Conservation (phyloP, 2,888 invertebrate species). For the Andrena flavipes region DNA sequence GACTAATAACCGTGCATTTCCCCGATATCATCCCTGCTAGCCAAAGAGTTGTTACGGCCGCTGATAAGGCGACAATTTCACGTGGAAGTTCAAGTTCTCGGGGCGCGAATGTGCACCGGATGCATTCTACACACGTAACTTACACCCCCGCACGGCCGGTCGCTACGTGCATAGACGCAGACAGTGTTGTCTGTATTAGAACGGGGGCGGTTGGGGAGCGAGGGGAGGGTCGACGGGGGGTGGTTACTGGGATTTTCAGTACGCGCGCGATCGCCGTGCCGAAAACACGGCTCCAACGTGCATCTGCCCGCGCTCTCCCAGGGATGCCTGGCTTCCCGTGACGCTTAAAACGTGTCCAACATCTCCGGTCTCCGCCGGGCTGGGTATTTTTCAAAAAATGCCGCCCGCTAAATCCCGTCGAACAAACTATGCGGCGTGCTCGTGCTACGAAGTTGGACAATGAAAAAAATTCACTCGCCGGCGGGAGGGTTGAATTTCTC, state of each 20-base stretch:
- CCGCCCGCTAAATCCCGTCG: background rate
- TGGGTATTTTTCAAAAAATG: background rate
- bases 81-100: constrained; percentile 3
- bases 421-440: background rate
- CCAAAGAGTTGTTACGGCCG: background rate
- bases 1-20: constrained; percentile 1
- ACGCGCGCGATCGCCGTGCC: constrained; percentile 81
- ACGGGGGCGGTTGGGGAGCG: constrained; percentile 51
- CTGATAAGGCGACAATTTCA: constrained; percentile 39
- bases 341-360: constrained; percentile 12
- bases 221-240: constrained; percentile 70
- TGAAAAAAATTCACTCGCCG: background rate
- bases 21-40: background rate
- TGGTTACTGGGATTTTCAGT: constrained; percentile 81
- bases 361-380: background rate
- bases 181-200: constrained; percentile 51
- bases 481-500: too few relatives aligned
- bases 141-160: constrained; percentile 4
- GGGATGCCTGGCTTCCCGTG: background rate
- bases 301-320: background rate
- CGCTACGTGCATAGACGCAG: background rate
- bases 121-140: constrained; percentile 47
- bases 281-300: constrained; percentile 70
- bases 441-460: background rate
- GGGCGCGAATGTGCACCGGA: constrained; percentile 17